A percentile compares a stretch with the other conserved stretches of the same genome.
phyloP scores from a whole-genome alignment of 2,797 vertebrate species.

The Anas bernieri region DNA sequence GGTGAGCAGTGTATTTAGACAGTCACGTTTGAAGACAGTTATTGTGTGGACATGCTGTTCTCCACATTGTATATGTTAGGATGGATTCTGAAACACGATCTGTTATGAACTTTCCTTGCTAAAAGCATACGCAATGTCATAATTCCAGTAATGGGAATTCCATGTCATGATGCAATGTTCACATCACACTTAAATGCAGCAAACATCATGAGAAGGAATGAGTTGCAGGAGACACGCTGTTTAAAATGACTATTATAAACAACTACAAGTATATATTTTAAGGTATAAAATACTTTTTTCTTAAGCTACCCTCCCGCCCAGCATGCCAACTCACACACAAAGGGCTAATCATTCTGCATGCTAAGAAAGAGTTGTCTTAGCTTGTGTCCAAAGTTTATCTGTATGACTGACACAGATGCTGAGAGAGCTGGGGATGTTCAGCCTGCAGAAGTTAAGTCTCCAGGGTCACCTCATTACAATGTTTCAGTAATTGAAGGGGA shows the following conservation, averaged over 20 bases:
- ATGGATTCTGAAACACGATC: constrained; percentile 27
- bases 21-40: neutral
- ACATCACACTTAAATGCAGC: constrained; percentile 33
- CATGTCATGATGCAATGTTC: neutral
- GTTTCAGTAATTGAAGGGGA: too few species aligned
- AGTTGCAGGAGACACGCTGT: neutral
- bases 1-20: neutral
- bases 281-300: neutral
- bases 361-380: neutral
- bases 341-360: neutral
- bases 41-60: neutral
- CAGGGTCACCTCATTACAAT: too few species aligned
- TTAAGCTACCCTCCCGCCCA: neutral
- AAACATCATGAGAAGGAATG: constrained; percentile 27
- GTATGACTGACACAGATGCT: neutral
- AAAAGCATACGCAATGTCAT: constrained; percentile 29
- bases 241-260: neutral
- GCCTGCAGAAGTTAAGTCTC: too few species aligned
- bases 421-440: too few species aligned
- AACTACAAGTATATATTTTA: neutral
- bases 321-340: neutral
- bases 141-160: neutral
- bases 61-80: neutral
- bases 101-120: constrained; percentile 9
- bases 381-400: neutral